These are phyloP conservation scores for Panurus biarmicus DNA, from an alignment of 2,113 vertebrate genomes.

Conservation along the genomic window DNA sequence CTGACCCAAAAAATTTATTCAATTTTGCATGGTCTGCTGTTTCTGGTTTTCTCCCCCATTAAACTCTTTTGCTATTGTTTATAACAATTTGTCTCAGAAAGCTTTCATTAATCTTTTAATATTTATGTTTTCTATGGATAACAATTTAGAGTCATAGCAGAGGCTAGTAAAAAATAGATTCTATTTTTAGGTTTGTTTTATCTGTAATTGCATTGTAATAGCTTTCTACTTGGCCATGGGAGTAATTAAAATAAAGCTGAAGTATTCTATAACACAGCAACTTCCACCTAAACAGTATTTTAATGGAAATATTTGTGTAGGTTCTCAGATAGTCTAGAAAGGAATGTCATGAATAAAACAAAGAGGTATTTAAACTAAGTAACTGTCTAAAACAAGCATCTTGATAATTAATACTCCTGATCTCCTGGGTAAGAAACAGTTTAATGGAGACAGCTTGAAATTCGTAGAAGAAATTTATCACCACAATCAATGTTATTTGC, in stretches of 20 bases:
- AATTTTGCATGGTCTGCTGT: background rate
- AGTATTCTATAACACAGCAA: background rate
- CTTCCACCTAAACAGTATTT: background rate
- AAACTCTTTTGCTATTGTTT: background rate
- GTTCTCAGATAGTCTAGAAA: background rate
- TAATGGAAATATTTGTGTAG: background rate
- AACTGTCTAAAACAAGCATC: background rate
- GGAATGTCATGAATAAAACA: background rate
- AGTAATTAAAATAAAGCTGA: constrained; percentile 12
- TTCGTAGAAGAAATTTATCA: no score
- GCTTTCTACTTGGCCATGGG: background rate
- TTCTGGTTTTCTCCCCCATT: background rate
- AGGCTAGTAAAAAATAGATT: constrained; percentile 33
- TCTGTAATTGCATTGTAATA: constrained; percentile 12
- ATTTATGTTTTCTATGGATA: constrained; percentile 27
- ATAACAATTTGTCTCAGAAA: constrained; percentile 5
- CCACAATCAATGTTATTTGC: background rate
- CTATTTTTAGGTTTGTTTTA: constrained; percentile 10
- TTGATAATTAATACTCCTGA: background rate
- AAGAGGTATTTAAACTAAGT: background rate
- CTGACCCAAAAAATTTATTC: background rate
- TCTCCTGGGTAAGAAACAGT: background rate
- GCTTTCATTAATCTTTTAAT: constrained; percentile 11
- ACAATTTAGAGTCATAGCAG: background rate
- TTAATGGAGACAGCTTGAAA: background rate